Percentiles rank a stretch among this genome's conserved stretches.
These are phyloP conservation scores for Jacana jacana DNA, from an alignment of 2,113 vertebrate genomes.

Conservation along the genomic window DNA sequence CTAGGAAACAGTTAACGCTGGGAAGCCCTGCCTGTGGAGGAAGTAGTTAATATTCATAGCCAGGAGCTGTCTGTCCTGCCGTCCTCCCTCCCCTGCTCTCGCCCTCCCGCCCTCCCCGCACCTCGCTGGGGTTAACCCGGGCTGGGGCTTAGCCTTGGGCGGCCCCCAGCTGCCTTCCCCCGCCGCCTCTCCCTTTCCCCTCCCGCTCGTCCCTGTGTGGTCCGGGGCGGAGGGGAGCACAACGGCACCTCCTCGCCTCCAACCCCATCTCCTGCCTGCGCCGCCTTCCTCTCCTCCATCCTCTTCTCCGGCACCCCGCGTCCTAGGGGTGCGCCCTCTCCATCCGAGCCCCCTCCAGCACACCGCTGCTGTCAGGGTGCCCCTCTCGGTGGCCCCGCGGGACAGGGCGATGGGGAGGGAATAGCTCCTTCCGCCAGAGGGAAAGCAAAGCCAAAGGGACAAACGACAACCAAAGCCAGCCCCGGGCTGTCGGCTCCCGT, in stretches of 20 bases:
- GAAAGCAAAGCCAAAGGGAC: conserved; percentile 36
- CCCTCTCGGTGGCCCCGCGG: conserved; percentile 2
- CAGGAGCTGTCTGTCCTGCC: conserved; percentile 23
- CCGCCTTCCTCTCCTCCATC: conserved; percentile 2
- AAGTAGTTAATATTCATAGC: conserved; percentile 69
- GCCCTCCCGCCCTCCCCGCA: background rate
- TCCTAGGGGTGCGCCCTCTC: background rate
- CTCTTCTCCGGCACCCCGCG: background rate
- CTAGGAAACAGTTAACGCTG: conserved; percentile 54
- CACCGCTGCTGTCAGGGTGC: background rate
- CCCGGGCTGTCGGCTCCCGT: conserved; percentile 33
- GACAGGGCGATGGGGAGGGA: background rate
- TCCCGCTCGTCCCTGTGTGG: conserved; percentile 19
- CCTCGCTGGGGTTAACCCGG: conserved; percentile 37
- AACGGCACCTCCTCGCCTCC: background rate
- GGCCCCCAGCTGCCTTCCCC: background rate
- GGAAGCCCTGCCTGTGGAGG: conserved; percentile 37
- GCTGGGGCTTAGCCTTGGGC: background rate
- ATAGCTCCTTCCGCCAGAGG: background rate
- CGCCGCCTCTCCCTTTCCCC: background rate
- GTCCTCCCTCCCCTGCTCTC: background rate
- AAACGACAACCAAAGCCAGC: conserved; percentile 14
- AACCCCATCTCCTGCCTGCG: background rate
- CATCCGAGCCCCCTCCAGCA: background rate
- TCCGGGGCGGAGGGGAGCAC: background rate